Conservation (phyloP, 2,113 vertebrate genomes). For the Piaya cayana region DNA sequence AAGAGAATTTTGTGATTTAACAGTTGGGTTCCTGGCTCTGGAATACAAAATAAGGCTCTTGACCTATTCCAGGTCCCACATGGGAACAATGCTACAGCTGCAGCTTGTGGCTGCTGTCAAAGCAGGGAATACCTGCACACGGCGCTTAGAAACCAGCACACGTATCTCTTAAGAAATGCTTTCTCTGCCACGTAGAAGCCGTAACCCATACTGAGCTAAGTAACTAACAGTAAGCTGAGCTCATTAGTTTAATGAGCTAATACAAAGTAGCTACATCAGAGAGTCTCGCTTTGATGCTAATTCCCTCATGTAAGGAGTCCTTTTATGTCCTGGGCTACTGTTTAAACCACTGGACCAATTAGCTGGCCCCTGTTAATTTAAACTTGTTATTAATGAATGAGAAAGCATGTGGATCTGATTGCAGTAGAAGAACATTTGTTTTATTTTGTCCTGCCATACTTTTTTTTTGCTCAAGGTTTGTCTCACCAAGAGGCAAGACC, state of each 20-base stretch:
- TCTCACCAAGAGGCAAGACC: neutral
- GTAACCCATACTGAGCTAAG: neutral
- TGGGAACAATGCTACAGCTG: neutral
- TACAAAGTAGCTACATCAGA: constrained; percentile 14
- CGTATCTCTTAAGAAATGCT: neutral
- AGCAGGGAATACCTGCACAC: neutral
- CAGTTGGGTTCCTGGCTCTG: neutral
- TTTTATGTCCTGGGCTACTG: constrained; percentile 39
- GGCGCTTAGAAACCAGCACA: fast-evolving
- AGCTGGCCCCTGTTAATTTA: constrained; percentile 4
- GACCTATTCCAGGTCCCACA: neutral
- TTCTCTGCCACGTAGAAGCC: neutral
- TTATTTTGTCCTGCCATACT: neutral
- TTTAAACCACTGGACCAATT: constrained; percentile 26
- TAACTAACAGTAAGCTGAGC: constrained; percentile 7
- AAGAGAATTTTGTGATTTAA: neutral
- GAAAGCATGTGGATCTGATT: neutral
- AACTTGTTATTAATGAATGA: constrained; percentile 5
- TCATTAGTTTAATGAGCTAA: constrained; percentile 54
- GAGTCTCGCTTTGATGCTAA: constrained; percentile 40
- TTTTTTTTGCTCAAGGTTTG: neutral
- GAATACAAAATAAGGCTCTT: neutral
- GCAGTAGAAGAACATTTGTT: neutral
- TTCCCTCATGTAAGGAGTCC: constrained; percentile 19
- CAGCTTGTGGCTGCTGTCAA: fast-evolving